A percentile compares a stretch with the other conserved stretches of the same genome.
phyloP scores from a whole-genome alignment of 2,113 vertebrate genomes.

The Indri indri region DNA sequence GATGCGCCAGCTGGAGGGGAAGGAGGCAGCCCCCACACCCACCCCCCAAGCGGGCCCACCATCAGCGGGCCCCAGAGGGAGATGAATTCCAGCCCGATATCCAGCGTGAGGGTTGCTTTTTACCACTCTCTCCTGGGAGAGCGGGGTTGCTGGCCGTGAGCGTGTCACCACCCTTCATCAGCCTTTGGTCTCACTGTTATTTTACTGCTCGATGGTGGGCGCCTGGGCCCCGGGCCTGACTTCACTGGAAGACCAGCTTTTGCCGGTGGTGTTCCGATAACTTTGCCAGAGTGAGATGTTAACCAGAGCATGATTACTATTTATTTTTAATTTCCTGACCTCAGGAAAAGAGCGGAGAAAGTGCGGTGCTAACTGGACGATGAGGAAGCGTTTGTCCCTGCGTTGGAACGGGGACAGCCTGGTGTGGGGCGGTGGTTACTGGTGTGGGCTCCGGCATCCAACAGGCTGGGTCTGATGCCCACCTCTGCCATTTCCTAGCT shows the following conservation, averaged over 20 bases:
- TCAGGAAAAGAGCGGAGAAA: neutral
- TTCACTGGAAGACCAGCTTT: neutral
- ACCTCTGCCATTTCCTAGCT: neutral
- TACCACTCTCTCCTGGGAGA: neutral
- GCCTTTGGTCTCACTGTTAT: neutral
- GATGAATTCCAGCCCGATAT: neutral
- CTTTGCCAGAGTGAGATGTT: neutral
- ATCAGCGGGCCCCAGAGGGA: neutral
- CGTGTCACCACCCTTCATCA: neutral
- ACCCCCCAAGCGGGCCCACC: neutral
- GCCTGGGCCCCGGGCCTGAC: neutral
- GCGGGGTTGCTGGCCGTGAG: neutral
- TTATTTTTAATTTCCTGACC: conserved; percentile 62
- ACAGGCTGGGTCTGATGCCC: neutral
- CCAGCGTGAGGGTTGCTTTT: neutral
- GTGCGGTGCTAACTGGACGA: fast-evolving
- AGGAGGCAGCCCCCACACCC: neutral
- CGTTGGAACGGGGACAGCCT: neutral
- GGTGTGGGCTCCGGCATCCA: fast-evolving
- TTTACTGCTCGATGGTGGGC: neutral
- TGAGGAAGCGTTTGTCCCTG: neutral
- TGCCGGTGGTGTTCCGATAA: neutral
- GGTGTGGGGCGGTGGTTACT: too few relatives aligned
- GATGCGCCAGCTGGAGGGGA: neutral
- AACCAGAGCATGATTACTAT: neutral